Conservation (phyloP, 2,113 vertebrate genomes). For the Bubo bubo region DNA sequence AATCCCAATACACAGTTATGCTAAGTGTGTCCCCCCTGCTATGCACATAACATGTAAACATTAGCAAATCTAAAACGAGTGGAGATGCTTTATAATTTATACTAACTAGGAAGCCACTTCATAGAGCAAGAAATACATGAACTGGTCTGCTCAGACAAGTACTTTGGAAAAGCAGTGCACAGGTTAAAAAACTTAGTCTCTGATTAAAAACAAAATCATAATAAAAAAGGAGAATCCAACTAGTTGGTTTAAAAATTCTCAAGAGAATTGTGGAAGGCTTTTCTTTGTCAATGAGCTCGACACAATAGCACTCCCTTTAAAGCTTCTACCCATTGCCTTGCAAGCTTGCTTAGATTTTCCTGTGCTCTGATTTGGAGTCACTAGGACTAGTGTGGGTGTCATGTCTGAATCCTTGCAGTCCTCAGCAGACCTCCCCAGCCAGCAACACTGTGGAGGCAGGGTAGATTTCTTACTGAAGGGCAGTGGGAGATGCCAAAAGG, state of each 20-base stretch:
- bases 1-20: not conserved
- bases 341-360: not conserved
- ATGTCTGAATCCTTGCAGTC: not conserved
- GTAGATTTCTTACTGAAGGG: not conserved
- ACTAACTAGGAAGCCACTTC: not conserved
- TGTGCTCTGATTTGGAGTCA: not conserved
- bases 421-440: not conserved
- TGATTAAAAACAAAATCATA: not conserved
- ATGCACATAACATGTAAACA: rapidly evolving
- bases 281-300: not conserved
- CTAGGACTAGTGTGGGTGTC: not conserved
- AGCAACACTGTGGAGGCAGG: not conserved
- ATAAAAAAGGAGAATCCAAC: not conserved
- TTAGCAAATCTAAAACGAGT: not conserved
- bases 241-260: not conserved
- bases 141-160: not conserved
- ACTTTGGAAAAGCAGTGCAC: not conserved
- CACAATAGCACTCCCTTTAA: not conserved
- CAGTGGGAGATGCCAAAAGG: not conserved
- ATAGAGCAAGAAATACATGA: not conserved
- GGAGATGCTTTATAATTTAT: not conserved
- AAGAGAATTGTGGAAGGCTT: not conserved
- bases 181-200: not conserved
- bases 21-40: not conserved
- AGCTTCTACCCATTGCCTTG: not conserved